phyloP scores from a whole-genome alignment of 2,888 invertebrate genomes.

The Chaitophorus viminalis region DNA sequence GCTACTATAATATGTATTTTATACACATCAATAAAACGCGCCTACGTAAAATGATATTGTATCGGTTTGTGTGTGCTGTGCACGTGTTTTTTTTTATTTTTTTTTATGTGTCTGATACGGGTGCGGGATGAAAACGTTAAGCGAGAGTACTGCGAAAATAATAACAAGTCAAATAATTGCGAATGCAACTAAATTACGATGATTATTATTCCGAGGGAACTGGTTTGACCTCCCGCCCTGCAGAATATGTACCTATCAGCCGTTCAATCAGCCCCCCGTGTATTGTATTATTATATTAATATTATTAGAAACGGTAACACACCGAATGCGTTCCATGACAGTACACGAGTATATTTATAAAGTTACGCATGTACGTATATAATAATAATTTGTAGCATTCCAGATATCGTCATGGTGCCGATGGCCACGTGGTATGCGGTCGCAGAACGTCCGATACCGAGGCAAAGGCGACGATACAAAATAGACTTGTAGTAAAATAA shows the following conservation, averaged over 20 bases:
- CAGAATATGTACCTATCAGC: neutral
- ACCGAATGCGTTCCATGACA: constrained; percentile 20
- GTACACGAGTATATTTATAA: too few species aligned
- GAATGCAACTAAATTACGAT: constrained; percentile 47
- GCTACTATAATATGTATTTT: too few species aligned
- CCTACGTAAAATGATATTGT: too few species aligned
- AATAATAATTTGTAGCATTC: constrained; percentile 19
- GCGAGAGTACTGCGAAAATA: too few species aligned
- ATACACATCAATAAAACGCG: too few species aligned
- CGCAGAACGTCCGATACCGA: neutral
- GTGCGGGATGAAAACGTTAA: too few species aligned
- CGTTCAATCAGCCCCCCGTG: neutral
- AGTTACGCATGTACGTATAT: too few species aligned
- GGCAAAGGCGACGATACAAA: neutral
- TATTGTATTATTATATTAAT: neutral
- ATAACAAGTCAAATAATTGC: constrained; percentile 38
- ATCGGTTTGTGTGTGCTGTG: too few species aligned
- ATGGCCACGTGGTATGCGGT: constrained; percentile 5
- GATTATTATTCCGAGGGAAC: constrained; percentile 56
- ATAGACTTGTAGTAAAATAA: neutral
- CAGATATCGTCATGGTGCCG: neutral
- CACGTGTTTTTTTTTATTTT: neutral
- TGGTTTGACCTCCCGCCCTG: constrained; percentile 28
- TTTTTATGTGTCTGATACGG: too few species aligned
- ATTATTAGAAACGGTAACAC: too few species aligned